A percentile compares a stretch with the other conserved stretches of the same genome.
phyloP scores from a whole-genome alignment of 2,888 invertebrate genomes.

The Arge pagana region DNA sequence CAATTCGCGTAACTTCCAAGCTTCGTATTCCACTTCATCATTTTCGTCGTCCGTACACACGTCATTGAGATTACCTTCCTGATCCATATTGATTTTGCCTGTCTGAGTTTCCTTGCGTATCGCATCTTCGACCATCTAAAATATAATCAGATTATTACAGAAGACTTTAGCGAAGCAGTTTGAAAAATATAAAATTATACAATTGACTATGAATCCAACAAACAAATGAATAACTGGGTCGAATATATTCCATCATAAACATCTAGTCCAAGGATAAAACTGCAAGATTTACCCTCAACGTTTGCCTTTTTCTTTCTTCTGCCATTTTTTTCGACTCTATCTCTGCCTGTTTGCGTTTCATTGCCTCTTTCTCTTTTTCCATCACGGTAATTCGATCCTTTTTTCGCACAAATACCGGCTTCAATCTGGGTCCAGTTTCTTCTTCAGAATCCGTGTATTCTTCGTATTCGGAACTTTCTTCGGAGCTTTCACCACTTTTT shows the following conservation, averaged over 20 bases:
- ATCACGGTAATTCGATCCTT: constrained; percentile 93
- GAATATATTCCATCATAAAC: too few relatives aligned
- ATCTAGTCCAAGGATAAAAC: neutral
- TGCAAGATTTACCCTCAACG: constrained; percentile 68
- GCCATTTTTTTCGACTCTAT: constrained; percentile 80
- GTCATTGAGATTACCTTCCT: constrained; percentile 80
- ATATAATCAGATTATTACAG: constrained; percentile 16
- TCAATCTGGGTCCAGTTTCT: constrained; percentile 88
- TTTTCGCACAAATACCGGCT: constrained; percentile 93
- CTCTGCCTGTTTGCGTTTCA: constrained; percentile 83
- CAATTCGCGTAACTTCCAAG: constrained; percentile 97
- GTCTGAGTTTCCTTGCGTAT: constrained; percentile 79
- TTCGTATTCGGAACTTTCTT: constrained; percentile 81
- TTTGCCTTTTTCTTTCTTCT: constrained; percentile 87
- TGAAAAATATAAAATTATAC: neutral
- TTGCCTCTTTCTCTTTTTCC: constrained; percentile 88
- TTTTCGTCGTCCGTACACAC: constrained; percentile 95
- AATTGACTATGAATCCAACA: neutral
- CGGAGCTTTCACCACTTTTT: constrained; percentile 58
- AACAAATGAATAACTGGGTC: neutral
- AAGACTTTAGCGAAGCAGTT: neutral
- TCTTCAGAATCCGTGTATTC: constrained; percentile 89
- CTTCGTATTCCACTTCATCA: constrained; percentile 94
- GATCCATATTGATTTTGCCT: constrained; percentile 63
- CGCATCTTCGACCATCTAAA: constrained; percentile 82